phyloP scores from a whole-genome alignment of 2,888 invertebrate species.

The Papilio elwesi region DNA sequence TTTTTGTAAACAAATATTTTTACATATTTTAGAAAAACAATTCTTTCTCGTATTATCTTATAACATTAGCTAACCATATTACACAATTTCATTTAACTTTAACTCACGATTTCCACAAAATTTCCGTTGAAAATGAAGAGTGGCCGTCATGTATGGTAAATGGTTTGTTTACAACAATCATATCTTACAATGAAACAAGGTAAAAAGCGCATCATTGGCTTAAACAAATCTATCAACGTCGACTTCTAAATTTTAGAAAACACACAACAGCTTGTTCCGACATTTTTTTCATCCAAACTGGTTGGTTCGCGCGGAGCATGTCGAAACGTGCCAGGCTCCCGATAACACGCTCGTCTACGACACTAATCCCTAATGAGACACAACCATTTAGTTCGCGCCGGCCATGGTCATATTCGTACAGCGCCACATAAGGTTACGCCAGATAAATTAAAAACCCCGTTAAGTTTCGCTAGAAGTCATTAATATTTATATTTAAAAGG shows the following conservation, averaged over 20 bases:
- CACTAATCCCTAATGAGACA: constrained; percentile 38
- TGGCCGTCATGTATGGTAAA: too few relatives aligned
- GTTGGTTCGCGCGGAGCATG: constrained; percentile 36
- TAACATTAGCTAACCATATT: too few relatives aligned
- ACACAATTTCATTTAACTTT: too few relatives aligned
- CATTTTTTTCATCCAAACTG: constrained; percentile 11
- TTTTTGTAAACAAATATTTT: too few relatives aligned
- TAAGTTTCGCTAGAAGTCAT: constrained; percentile 27
- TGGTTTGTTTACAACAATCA: too few relatives aligned
- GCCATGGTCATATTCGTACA: constrained; percentile 26
- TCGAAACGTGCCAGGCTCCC: constrained; percentile 35
- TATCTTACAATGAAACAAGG: too few relatives aligned
- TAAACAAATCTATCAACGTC: too few relatives aligned
- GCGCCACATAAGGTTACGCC: constrained; percentile 15
- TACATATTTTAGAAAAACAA: too few relatives aligned
- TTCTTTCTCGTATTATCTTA: too few relatives aligned
- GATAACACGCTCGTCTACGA: constrained; percentile 29
- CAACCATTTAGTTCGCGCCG: constrained; percentile 27
- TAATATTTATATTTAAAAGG: constrained; percentile 27
- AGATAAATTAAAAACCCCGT: constrained; percentile 28
- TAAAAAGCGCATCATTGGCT: too few relatives aligned
- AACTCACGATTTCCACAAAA: too few relatives aligned
- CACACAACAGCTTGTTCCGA: not conserved
- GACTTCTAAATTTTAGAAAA: not conserved
- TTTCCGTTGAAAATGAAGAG: too few relatives aligned